Evolutionary conservation across 2,113 vertebrate genomes (phyloP).

Genomic region (Asarcornis scutulata): DNA sequence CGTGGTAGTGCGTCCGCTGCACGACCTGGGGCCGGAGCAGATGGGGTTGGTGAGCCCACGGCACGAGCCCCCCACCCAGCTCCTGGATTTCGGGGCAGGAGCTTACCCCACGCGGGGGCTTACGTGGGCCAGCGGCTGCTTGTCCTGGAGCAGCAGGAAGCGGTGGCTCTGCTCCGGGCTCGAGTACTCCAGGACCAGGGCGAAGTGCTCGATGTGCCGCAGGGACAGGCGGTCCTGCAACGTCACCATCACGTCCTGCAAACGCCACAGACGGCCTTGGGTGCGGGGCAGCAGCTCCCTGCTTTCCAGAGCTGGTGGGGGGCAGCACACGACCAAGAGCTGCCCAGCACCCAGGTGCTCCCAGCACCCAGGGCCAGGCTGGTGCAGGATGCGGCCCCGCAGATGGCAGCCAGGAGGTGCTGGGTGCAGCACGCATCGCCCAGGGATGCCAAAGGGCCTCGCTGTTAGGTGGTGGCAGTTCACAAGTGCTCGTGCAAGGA

Average conservation of each 20-base stretch:
- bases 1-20: conserved; percentile 97
- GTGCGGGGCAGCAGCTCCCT: rapidly evolving
- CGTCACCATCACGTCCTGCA: conserved; percentile 94
- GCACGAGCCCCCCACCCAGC: neutral
- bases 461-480: neutral
- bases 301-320: neutral
- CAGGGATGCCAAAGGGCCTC: neutral
- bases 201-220: conserved; percentile 96
- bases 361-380: rapidly evolving
- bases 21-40: conserved; percentile 84
- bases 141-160: conserved; percentile 94
- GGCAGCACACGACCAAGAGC: neutral
- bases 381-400: neutral
- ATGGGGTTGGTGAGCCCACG: neutral
- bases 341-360: no score
- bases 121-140: conserved; percentile 94
- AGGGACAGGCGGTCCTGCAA: conserved; percentile 97
- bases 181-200: conserved; percentile 93
- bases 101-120: conserved; percentile 40
- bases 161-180: conserved; percentile 90
- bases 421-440: neutral
- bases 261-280: rapidly evolving
- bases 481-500: neutral
- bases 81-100: rapidly evolving
- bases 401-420: neutral